A percentile compares a stretch with the other conserved stretches of the same genome.
These are phyloP conservation scores for Alviniconcha strummeri DNA, from an alignment of 2,888 invertebrate species.

Conservation along the genomic window DNA sequence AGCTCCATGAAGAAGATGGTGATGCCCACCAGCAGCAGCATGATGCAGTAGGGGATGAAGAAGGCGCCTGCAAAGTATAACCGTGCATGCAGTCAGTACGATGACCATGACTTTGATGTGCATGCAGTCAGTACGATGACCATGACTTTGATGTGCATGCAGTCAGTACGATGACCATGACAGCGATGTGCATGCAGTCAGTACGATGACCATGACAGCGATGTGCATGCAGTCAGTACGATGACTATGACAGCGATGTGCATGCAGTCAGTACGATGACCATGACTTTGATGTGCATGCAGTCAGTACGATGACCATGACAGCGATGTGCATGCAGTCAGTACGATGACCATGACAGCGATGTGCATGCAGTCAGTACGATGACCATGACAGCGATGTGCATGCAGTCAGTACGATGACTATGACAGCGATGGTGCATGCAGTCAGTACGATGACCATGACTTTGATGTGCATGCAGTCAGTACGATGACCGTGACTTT, in stretches of 20 bases:
- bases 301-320: too few species aligned
- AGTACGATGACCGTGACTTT: too few species aligned
- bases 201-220: neutral
- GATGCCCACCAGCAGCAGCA: slow-evolving; percentile 70
- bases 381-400: too few species aligned
- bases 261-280: too few species aligned
- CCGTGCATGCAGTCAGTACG: neutral
- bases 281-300: too few species aligned
- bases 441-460: neutral
- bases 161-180: neutral
- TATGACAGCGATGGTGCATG: too few species aligned
- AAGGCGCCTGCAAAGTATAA: slow-evolving; percentile 60
- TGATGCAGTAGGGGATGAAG: slow-evolving; percentile 71
- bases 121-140: neutral
- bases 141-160: neutral
- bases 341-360: too few species aligned
- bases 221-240: neutral
- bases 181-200: neutral
- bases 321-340: too few species aligned
- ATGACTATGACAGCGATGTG: neutral
- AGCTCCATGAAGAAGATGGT: slow-evolving; percentile 73
- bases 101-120: neutral
- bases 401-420: too few species aligned
- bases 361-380: too few species aligned
- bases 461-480: neutral